Conservation (phyloP, 1,140 invertebrate genomes). For the Sminthurides bifidus region DNA sequence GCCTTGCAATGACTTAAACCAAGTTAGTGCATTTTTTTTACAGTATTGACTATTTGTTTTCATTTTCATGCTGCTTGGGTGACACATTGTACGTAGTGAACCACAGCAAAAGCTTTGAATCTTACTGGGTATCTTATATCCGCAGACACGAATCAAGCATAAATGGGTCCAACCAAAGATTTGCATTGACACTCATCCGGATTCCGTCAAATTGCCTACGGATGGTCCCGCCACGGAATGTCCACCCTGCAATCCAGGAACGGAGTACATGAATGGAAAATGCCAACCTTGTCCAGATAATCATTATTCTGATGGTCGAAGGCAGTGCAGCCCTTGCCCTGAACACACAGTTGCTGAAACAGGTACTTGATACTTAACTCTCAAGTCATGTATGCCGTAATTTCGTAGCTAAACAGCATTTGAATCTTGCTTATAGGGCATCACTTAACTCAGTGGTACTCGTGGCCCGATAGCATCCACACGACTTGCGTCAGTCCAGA, state of each 20-base stretch:
- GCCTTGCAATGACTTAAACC: conserved; percentile 41
- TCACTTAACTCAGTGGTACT: conserved; percentile 42
- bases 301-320: conserved; percentile 34
- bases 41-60: not conserved
- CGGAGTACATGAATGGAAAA: conserved; percentile 37
- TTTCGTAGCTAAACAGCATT: too few species aligned
- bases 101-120: too few species aligned
- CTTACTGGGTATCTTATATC: too few species aligned
- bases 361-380: too few species aligned
- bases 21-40: conserved; percentile 28
- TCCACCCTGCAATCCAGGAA: conserved; percentile 45
- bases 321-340: conserved; percentile 42
- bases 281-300: conserved; percentile 38
- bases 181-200: conserved; percentile 39
- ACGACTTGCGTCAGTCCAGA: conserved; percentile 40
- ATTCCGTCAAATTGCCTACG: conserved; percentile 38
- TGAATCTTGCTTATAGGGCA: conserved; percentile 35
- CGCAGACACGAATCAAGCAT: conserved; percentile 40
- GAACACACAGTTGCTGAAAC: conserved; percentile 44
- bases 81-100: too few species aligned
- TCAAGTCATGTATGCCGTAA: too few species aligned
- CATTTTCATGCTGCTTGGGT: not conserved
- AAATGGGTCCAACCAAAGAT: conserved; percentile 46
- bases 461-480: conserved; percentile 41
- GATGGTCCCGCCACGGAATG: conserved; percentile 36